A percentile compares a stretch with the other conserved stretches of the same genome.
phyloP scores from a whole-genome alignment of 1,140 invertebrate genomes.

The Rhynchophorus ferrugineus region DNA sequence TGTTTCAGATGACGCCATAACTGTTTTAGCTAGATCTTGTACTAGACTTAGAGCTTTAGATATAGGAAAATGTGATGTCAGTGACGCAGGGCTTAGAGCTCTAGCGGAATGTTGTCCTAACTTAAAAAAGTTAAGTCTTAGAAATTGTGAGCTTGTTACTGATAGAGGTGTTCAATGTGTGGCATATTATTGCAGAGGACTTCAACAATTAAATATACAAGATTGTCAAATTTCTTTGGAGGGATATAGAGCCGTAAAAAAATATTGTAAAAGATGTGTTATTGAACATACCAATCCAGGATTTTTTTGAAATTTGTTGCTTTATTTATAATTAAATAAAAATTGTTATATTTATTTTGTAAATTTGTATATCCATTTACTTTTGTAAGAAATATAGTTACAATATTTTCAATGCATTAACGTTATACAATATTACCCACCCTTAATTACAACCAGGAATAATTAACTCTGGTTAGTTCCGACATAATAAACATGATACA shows the following conservation, averaged over 20 bases:
- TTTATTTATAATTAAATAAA: slow-evolving; percentile 12
- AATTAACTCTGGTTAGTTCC: too few species aligned
- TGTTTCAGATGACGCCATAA: slow-evolving; percentile 81
- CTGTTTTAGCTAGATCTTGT: slow-evolving; percentile 74
- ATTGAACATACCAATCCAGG: slow-evolving; percentile 93
- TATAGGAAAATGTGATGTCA: slow-evolving; percentile 88
- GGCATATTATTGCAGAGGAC: slow-evolving; percentile 76
- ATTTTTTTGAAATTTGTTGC: slow-evolving; percentile 56
- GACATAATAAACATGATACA: too few species aligned
- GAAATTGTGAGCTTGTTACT: slow-evolving; percentile 82
- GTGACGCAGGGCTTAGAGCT: slow-evolving; percentile 74
- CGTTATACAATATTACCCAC: too few species aligned
- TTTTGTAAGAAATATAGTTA: slow-evolving; percentile 11
- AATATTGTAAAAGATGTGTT: slow-evolving; percentile 82
- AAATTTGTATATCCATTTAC: slow-evolving; percentile 23
- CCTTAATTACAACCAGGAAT: too few species aligned
- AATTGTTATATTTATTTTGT: slow-evolving; percentile 26
- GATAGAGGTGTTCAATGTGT: slow-evolving; percentile 79
- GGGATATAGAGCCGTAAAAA: slow-evolving; percentile 83
- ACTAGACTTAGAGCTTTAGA: slow-evolving; percentile 77
- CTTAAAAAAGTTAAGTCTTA: slow-evolving; percentile 79
- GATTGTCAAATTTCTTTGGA: slow-evolving; percentile 81
- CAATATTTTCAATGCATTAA: slow-evolving; percentile 6
- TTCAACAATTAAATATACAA: slow-evolving; percentile 86
- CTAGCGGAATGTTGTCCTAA: slow-evolving; percentile 84